Evolutionary conservation across 2,888 invertebrate genomes (phyloP).

Genomic region (Drosophila maculinotata): DNA sequence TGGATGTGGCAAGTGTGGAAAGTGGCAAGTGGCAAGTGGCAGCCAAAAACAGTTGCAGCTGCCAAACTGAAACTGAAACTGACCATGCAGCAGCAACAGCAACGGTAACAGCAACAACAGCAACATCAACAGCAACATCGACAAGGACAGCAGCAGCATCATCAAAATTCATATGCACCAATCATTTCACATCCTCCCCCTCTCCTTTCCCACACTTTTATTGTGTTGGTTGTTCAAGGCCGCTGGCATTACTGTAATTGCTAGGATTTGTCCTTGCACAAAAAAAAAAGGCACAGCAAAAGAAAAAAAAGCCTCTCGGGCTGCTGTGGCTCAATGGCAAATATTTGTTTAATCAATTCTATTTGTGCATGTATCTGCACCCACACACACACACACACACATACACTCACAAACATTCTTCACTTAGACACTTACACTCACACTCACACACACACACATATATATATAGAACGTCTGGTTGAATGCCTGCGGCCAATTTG

Average conservation of each 20-base stretch:
- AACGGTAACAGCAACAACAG: slow-evolving; percentile 4
- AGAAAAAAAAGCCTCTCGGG: slow-evolving; percentile 31
- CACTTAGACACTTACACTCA: slow-evolving; percentile 19
- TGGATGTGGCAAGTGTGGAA: slow-evolving; percentile 5
- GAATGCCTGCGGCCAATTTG: slow-evolving; percentile 75
- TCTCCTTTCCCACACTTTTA: neutral
- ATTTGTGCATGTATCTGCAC: slow-evolving; percentile 28
- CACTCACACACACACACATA: neutral
- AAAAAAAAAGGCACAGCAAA: slow-evolving; percentile 2
- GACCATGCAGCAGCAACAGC: slow-evolving; percentile 1
- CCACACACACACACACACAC: slow-evolving; percentile 11
- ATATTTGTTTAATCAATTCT: slow-evolving; percentile 77
- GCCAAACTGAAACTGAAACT: slow-evolving; percentile 22
- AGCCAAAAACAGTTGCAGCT: slow-evolving; percentile 20
- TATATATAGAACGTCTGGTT: slow-evolving; percentile 36
- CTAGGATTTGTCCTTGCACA: slow-evolving; percentile 59
- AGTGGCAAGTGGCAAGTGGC: slow-evolving; percentile 12
- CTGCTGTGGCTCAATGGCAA: slow-evolving; percentile 59
- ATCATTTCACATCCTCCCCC: slow-evolving; percentile 21
- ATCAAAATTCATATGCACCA: slow-evolving; percentile 53
- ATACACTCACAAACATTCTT: slow-evolving; percentile 5
- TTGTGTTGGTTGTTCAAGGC: slow-evolving; percentile 53
- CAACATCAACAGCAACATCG: slow-evolving; percentile 2
- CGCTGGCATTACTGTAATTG: slow-evolving; percentile 75
- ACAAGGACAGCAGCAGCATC: slow-evolving; percentile 17